Conservation (phyloP, 2,888 invertebrate genomes). For the Lypha dubia region DNA sequence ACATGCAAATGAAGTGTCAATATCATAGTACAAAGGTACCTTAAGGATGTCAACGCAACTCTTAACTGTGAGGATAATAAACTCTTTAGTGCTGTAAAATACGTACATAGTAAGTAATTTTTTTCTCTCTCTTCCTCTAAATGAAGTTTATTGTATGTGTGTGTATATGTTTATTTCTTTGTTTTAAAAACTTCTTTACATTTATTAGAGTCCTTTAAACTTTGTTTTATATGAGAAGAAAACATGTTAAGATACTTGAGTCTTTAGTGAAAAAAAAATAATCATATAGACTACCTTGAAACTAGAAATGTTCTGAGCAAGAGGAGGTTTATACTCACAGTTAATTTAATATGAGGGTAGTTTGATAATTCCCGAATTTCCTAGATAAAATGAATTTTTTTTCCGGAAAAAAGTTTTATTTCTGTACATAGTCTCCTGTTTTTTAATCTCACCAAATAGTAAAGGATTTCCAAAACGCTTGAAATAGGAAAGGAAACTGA, state of each 20-base stretch:
- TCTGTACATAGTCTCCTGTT: too few relatives aligned
- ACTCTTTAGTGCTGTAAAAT: slow-evolving; percentile 58
- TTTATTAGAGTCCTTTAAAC: slow-evolving; percentile 52
- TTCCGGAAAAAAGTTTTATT: too few relatives aligned
- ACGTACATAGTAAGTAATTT: slow-evolving; percentile 2
- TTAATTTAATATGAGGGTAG: background rate
- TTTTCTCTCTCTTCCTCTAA: background rate
- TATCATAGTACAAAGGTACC: slow-evolving; percentile 34
- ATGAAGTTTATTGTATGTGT: slow-evolving; percentile 23
- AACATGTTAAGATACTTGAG: background rate
- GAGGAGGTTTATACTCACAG: background rate
- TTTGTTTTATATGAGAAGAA: background rate
- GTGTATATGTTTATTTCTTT: slow-evolving; percentile 28
- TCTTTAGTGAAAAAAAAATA: background rate
- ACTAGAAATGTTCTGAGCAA: background rate
- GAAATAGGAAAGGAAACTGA: too few relatives aligned
- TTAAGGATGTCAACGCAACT: slow-evolving; percentile 2
- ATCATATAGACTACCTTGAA: slow-evolving; percentile 1
- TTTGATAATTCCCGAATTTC: too few relatives aligned
- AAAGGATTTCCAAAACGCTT: too few relatives aligned
- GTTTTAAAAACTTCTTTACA: slow-evolving; percentile 13
- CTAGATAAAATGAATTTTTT: too few relatives aligned
- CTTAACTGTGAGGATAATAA: slow-evolving; percentile 49
- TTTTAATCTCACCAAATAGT: too few relatives aligned
- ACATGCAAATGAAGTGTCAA: slow-evolving; percentile 63